Percentiles rank a stretch among this genome's conserved stretches.
These are phyloP conservation scores for Drosophila chauvacae DNA, from an alignment of 1,140 invertebrate genomes.

Conservation along the genomic window DNA sequence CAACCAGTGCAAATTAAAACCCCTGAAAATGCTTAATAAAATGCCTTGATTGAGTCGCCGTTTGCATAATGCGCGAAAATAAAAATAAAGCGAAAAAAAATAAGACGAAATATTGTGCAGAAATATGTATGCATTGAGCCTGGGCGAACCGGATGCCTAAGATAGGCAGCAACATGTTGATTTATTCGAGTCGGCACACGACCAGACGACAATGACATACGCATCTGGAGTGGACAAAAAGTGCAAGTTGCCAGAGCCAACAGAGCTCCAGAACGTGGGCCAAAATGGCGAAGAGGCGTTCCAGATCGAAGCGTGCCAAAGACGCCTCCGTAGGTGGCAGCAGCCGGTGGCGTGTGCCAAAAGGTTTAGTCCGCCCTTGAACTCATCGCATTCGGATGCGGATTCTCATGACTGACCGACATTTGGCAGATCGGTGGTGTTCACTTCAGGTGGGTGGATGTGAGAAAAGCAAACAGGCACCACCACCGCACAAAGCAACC, in stretches of 20 bases:
- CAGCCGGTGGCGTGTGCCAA: slow-evolving; percentile 48
- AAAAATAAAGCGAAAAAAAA: slow-evolving; percentile 15
- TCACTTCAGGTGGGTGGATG: slow-evolving; percentile 61
- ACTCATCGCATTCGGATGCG: slow-evolving; percentile 43
- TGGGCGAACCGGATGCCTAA: slow-evolving; percentile 76
- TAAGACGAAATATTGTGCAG: slow-evolving; percentile 37
- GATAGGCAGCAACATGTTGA: slow-evolving; percentile 67
- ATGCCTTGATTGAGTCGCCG: slow-evolving; percentile 76
- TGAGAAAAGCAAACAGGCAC: slow-evolving; percentile 43
- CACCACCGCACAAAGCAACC: slow-evolving; percentile 55
- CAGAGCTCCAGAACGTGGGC: slow-evolving; percentile 52
- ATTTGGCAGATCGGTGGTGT: slow-evolving; percentile 55
- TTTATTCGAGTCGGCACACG: slow-evolving; percentile 77
- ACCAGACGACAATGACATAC: slow-evolving; percentile 69
- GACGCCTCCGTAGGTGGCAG: slow-evolving; percentile 27
- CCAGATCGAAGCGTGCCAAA: slow-evolving; percentile 62
- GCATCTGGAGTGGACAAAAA: slow-evolving; percentile 57
- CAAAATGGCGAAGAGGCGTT: slow-evolving; percentile 65
- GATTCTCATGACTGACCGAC: slow-evolving; percentile 61
- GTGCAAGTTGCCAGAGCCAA: slow-evolving; percentile 59
- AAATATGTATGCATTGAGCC: slow-evolving; percentile 40
- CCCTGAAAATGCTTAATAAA: slow-evolving; percentile 71
- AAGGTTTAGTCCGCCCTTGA: slow-evolving; percentile 64
- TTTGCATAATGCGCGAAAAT: slow-evolving; percentile 51
- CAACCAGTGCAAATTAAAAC: slow-evolving; percentile 56